Evolutionary conservation across 2,797 vertebrate genomes (phyloP), one percentile per base, ranked within the genome.

Genomic region (Tiaroga cobitis): DNA sequence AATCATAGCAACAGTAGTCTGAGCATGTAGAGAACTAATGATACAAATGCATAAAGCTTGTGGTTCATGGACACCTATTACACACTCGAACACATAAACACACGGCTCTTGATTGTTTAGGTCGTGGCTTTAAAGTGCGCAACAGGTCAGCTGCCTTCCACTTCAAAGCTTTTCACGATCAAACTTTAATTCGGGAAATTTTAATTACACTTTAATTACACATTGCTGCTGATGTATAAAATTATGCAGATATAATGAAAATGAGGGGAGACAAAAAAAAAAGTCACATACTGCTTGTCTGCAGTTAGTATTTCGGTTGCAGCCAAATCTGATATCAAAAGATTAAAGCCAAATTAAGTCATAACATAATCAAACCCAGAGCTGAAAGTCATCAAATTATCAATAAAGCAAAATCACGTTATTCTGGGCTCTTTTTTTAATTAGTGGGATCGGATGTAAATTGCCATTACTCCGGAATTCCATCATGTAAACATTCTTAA

Each of bases 211-310:
- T 77, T 89, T 91, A 91, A 92, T 91, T 82, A 90, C 87, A 91
- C 92, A 93, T 91, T 90, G 91, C 87, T 92, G 85, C 85, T 91
- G 90, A 92, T 89, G 87, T 89, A 89, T 88, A 70, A 89, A 92
- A 91, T 92, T 88, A 93, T 93, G 90, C 91, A 87, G 89, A 34
- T 88, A 90, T 88, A 75, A 90, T 88, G 46, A 88, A 88, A 89
- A 91, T 90, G 77, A 89, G 1, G 78, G 89, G 88, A 82, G 90
- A 90, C 91, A 43, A 34, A 56, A 81, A 56, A 26, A 41, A 84
- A 81, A 79, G 49, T 81, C 0, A 41, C 54, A 39, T 19, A 74
- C 11, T 15, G 61, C 70, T n/a, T 77, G 2, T 29, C 81, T 65
- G 70, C 81, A 39, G 86, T 81, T 77, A 78, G 67, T 24, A 54